Evolutionary conservation across 1,140 invertebrate genomes (phyloP), one percentile per base, ranked within the genome.

Genomic region (Sycobia sp.): DNA sequence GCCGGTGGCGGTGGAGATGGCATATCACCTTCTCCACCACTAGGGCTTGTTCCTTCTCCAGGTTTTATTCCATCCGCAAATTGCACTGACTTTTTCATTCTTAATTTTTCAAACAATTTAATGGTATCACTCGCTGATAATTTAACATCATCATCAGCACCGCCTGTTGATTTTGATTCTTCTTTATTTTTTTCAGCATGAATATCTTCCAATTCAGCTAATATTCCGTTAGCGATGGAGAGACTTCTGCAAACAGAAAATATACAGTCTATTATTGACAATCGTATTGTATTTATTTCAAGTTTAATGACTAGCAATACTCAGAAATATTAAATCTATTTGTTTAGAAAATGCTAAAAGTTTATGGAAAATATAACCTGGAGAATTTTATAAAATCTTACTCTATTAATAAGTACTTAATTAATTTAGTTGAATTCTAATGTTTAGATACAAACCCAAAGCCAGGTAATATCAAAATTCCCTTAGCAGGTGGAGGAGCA

Each of bases 31-130:
- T 89, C 87, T 3, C 86, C 86, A 11, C 84, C 87, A 29, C 85
- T 87, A 0, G 86, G 84, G 65, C 86, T 87, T 1, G 86, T 88
- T 0, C 87, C 87, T 67, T 87, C 85, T 0, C 87, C 87, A n/a
- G 87, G 87, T 59, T 81, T 78, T 18, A 88, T 76, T 22, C 86
- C 87, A 75, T 88, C 87, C 4, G 86, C 86, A 69, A 89, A 89
- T 69, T 86, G 84, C 0, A 89, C 87, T 10, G 72, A 77, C 67
- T 88, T 85, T 41, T 79, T 76, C 8, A 46, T 75, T 22, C 58
- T 71, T 32, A 47, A 65, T 44, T 18, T 70, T 41, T 67, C 63
- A 23, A 50, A 54, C 1, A 61, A 11, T 60, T 60, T 65, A 39
- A 54, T 3, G 3, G 49, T 16, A 10, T 41, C 14, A 0, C 47